Percentiles rank a stretch among this genome's conserved stretches.
phyloP scores from a whole-genome alignment of 2,113 vertebrate genomes.

The Microtus pennsylvanicus region DNA sequence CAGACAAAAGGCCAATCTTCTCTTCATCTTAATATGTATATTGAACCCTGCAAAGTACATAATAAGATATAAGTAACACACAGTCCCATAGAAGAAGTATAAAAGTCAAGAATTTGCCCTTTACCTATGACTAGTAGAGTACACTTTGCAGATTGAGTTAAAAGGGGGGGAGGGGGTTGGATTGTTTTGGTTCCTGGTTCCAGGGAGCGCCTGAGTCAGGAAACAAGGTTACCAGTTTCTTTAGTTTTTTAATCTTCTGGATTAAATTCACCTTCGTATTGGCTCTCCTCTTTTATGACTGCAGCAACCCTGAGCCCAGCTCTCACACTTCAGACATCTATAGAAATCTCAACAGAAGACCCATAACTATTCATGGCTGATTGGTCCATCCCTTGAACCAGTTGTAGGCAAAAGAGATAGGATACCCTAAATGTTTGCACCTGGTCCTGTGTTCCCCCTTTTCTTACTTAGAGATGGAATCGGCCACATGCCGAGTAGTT shows the following conservation, averaged over 20 bases:
- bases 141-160: conserved; percentile 26
- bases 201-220: conserved; percentile 1
- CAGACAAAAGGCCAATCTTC: background rate
- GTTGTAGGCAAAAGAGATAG: background rate
- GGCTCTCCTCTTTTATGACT: background rate
- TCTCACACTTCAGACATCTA: background rate
- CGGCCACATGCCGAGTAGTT: background rate
- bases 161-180: too few species aligned
- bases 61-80: background rate
- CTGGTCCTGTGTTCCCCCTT: background rate
- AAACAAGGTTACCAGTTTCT: background rate
- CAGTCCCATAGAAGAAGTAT: background rate
- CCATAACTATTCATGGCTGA: background rate
- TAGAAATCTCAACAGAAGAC: background rate
- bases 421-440: background rate
- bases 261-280: conserved; percentile 6
- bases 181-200: conserved; percentile 7
- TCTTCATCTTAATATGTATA: conserved; percentile 24
- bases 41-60: background rate
- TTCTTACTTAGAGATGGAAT: conserved; percentile 22
- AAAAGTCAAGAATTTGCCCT: background rate
- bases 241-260: background rate
- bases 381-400: background rate
- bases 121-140: background rate
- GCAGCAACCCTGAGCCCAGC: background rate